Evolutionary conservation across 2,797 vertebrate species (phyloP), one percentile per base, ranked within the genome.

Genomic region (Adrianichthys oophorus): DNA sequence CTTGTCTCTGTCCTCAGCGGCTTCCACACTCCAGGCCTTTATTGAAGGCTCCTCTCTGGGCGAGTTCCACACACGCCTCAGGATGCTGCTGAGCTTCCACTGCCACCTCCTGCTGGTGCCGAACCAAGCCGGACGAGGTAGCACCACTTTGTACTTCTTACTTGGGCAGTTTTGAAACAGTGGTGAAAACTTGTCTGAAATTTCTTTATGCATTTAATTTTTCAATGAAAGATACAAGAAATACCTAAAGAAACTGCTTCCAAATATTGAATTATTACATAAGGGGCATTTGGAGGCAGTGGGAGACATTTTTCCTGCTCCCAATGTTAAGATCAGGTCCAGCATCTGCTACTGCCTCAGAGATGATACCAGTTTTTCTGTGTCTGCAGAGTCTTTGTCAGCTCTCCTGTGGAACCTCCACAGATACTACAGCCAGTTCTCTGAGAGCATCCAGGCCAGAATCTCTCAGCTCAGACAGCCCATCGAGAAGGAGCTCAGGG

Each of bases 401-500:
- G 93, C 92, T 82, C 86, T 98, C 52, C 84, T 99, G 5, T 99
- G 98, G 98, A 99, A 98, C 78, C 88, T 99, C 8, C 90, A 97
- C 82, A 91, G 93, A 82, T 99, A 98, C 76, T 99, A 99, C 76
- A 90, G 90, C 37, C 98, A 98, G 70, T 99, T 99, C 86, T 93
- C 91, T 14, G 91, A 93, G 32, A 82, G 81, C 7, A 56, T 98
- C 71, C 93, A 94, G 70, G 79, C 79, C 79, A 95, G 78, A 78
- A 89, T 99, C 73, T 45, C 68, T 67, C 93, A 95, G 76, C 92
- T 95, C 78, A 93, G 97, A 46, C 88, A 91, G 41, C 96, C 96
- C 3, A 91, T 99, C 59, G 97, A 99, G 89, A 98, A 98, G 85
- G 97, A 98, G 77, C 92, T 99, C 41, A 98, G 98, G 91, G 97